phyloP scores from a whole-genome alignment of 2,113 vertebrate genomes.

The Rallus limicola region DNA sequence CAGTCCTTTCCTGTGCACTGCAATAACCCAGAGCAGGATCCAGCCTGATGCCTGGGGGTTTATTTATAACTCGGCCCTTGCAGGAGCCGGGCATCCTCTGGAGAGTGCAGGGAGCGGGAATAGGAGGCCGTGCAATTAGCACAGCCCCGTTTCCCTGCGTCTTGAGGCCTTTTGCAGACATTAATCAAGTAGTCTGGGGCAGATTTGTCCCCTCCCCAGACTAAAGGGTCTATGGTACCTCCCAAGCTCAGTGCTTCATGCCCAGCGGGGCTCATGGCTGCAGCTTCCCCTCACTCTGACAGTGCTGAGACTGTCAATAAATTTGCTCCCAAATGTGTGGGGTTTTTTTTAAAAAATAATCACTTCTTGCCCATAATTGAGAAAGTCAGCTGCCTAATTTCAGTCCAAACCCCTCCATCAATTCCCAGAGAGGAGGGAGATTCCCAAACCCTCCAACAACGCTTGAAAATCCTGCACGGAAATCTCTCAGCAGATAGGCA shows the following conservation, averaged over 20 bases:
- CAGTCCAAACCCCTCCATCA: not conserved
- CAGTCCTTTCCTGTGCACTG: accelerated
- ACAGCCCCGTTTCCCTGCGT: not conserved
- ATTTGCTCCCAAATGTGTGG: not conserved
- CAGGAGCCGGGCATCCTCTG: not conserved
- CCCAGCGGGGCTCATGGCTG: not conserved
- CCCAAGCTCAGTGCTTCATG: accelerated
- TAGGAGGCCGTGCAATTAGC: not conserved
- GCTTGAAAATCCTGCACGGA: not conserved
- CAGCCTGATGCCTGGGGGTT: not conserved
- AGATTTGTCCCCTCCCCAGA: not conserved
- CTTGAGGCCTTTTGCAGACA: not conserved
- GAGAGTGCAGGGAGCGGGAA: not conserved
- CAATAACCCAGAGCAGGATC: not conserved
- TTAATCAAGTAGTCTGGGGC: not conserved
- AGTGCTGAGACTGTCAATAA: accelerated
- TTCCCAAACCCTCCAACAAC: not conserved
- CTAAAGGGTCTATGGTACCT: accelerated
- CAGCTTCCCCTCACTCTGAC: not conserved
- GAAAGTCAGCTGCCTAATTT: not conserved
- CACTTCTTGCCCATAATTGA: not conserved
- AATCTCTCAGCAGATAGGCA: not conserved
- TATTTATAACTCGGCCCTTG: not conserved
- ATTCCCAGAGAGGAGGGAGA: not conserved
- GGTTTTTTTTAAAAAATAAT: not conserved